These are phyloP conservation scores for Rhipidura dahli DNA, from an alignment of 2,113 vertebrate species.

Conservation along the genomic window DNA sequence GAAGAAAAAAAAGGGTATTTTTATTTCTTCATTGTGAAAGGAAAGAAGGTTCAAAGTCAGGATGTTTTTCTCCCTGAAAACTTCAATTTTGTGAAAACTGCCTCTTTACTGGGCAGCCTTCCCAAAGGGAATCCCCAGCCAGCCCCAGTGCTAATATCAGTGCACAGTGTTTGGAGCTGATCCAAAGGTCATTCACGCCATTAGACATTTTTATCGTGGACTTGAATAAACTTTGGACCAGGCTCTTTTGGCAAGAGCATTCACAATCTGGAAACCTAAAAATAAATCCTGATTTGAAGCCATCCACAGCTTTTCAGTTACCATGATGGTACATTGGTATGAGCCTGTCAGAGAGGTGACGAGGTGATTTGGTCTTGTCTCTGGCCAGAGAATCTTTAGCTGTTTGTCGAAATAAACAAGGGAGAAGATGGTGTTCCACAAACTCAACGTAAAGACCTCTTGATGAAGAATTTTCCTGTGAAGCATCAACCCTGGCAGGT, in stretches of 20 bases:
- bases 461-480: background rate
- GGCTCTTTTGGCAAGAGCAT: constrained; percentile 49
- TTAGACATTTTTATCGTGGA: constrained; percentile 53
- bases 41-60: background rate
- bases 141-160: constrained; percentile 46
- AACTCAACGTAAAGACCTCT: background rate
- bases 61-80: constrained; percentile 50
- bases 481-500: background rate
- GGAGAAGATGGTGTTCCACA: background rate
- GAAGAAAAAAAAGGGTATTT: background rate
- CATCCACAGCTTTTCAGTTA: constrained; percentile 20
- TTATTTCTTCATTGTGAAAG: constrained; percentile 26
- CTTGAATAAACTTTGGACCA: constrained; percentile 61
- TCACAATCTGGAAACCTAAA: constrained; percentile 43
- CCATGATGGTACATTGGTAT: background rate
- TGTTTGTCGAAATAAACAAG: background rate
- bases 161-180: constrained; percentile 33
- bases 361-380: background rate
- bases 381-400: background rate
- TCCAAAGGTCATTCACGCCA: constrained; percentile 54
- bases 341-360: background rate
- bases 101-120: constrained; percentile 48
- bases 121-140: constrained; percentile 61
- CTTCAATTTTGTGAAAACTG: constrained; percentile 28
- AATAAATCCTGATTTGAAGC: constrained; percentile 43